Base-by-base conservation (phyloP, 2,888 invertebrate species). In the Creontiades dilutus region DNA sequence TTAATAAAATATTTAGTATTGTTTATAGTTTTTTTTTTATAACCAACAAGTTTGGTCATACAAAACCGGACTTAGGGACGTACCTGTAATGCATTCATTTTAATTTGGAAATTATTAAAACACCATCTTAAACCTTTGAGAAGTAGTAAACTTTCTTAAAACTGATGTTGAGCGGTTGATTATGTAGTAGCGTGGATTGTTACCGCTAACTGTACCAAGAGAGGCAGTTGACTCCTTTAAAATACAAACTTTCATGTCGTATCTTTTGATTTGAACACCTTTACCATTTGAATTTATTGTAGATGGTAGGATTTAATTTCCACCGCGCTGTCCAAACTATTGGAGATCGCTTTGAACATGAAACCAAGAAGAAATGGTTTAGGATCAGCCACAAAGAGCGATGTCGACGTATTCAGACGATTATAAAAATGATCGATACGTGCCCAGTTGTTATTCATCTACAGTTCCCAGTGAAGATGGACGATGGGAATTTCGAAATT, bases 401-500 rank as follows among this genome's bases (percentile, higher is more conserved):
- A 16, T 89, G 89, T 23, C 89, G 82, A 82, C 55, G 89, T 0
- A 82, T 89, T n/a, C 75, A 48, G 46, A 78, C 89, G 11, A 81
- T 89, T 16, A 14, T 91, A 93, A 92, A 93, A 93, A 92, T 94
- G 82, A 95, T 96, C 93, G 96, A 96, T 84, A 95, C 96, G 0
- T 96, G 96, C 93, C 95, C 96, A 93, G 95, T 95, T 92, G 95
- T 95, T 9, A 92, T 96, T 2, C 95, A 95, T 92, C 93, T 96
- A 87, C 95, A 95, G 91, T 97, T 96, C 93, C 97, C 97, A 0
- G 94, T 97, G 91, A 95, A 94, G 92, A 94, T 95, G 91, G 96
- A 97, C 92, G 94, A 94, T 92, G 96, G 96, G 0, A 94, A 95
- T 82, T 96, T 95, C 92, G 96, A 96, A 92, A 95, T 96, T 91